Evolutionary conservation across 1,140 invertebrate genomes (phyloP), one percentile per base, ranked within the genome.

Genomic region (Drosophila kurseongensis): DNA sequence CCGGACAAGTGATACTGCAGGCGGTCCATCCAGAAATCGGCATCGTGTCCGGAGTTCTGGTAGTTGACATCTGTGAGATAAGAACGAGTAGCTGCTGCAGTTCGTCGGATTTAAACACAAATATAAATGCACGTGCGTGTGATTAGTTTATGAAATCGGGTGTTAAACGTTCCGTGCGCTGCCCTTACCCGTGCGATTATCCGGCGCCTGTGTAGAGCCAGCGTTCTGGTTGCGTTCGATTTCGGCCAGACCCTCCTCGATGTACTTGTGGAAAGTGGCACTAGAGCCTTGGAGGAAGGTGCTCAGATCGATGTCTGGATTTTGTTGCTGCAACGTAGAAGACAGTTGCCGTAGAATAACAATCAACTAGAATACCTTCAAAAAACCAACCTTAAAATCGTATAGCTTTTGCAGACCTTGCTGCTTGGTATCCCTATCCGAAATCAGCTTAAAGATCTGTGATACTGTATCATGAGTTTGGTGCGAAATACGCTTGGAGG

Each of bases 361-460:
- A 16, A 3, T 6, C 5, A 32, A 54, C 35, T 0, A 1, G 0
- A 51, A 48, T 16, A 29, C 18, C 6, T 9, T 7, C 4, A 4
- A 35, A 12, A 41, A 13, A 13, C 48, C 5, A 51, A 94, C 94
- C 90, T 94, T 92, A 88, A 98, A 97, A 72, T 98, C 97, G 86
- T 98, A 98, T 6, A 99, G 93, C 80, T 98, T 96, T 61, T 94
- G 94, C 36, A 99, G 93, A 36, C 97, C 98, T 91, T 98, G 97
- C 92, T 96, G 95, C 2, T 96, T 97, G 72, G 97, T 96, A 75
- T 98, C 96, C 91, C 97, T 97, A 13, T 95, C 96, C 23, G 97
- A 97, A 78, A 99, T 98, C 81, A 98, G 96, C 91, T 97, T 97
- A 80, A 99, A 97, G 84, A 99, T 99, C 79, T 97, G 96, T 0